These are phyloP conservation scores for Scopus umbretta DNA, from an alignment of 2,113 vertebrate genomes.

Conservation along the genomic window DNA sequence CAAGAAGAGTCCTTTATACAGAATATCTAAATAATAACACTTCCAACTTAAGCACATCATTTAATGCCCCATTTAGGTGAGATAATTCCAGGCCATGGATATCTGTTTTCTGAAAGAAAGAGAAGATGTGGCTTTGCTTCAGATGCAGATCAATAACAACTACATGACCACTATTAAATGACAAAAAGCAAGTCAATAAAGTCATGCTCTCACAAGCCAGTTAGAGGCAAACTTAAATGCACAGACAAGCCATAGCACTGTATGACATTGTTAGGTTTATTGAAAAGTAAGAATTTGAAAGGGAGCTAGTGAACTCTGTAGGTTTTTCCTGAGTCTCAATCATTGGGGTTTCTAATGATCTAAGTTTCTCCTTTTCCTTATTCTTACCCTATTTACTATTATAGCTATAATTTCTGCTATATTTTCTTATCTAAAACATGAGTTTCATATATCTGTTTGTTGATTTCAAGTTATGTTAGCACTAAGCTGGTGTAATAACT, in stretches of 20 bases:
- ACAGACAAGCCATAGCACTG: neutral
- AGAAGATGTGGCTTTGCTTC: neutral
- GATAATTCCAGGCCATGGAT: neutral
- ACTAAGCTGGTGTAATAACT: neutral
- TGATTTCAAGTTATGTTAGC: neutral
- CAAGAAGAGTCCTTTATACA: neutral
- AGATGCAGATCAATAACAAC: neutral
- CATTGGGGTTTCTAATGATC: neutral
- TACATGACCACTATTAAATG: neutral
- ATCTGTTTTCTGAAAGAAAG: neutral
- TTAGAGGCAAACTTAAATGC: neutral
- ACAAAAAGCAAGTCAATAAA: conserved; percentile 17
- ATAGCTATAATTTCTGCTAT: neutral
- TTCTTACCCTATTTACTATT: neutral
- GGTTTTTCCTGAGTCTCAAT: neutral
- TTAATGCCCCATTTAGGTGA: neutral
- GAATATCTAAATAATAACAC: neutral
- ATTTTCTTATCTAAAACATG: neutral
- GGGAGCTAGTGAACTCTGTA: neutral
- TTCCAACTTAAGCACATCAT: neutral
- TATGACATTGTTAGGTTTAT: neutral
- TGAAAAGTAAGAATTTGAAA: neutral
- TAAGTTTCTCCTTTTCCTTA: neutral
- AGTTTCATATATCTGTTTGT: neutral
- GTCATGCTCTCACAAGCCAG: neutral